A percentile compares a stretch with the other conserved stretches of the same genome.
Evolutionary conservation across 2,888 invertebrate genomes (phyloP).

Genomic region (Autographa gamma): DNA sequence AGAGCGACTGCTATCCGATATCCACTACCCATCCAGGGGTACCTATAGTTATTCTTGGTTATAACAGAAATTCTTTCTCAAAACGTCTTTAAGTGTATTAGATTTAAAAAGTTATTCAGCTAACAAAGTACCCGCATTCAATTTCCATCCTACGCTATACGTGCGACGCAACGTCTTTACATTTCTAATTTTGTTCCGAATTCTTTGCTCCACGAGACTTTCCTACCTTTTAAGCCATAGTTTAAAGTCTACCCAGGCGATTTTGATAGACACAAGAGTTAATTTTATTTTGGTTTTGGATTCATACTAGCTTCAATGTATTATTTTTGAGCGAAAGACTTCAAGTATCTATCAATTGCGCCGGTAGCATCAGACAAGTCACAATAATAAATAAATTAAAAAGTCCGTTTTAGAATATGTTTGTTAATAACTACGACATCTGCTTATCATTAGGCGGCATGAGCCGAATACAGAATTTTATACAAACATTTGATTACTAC

Average conservation of each 20-base stretch:
- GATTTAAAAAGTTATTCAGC: slow-evolving; percentile 28
- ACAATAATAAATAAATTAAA: slow-evolving; percentile 2
- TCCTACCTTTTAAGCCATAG: slow-evolving; percentile 31
- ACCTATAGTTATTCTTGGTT: too few species aligned
- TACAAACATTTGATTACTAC: slow-evolving; percentile 56
- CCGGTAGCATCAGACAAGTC: neutral
- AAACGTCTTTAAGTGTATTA: too few species aligned
- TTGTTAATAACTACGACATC: slow-evolving; percentile 24
- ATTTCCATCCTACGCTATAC: slow-evolving; percentile 19
- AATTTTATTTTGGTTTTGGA: too few species aligned
- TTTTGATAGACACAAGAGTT: slow-evolving; percentile 13
- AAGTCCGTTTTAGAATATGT: slow-evolving; percentile 29
- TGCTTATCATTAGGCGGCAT: slow-evolving; percentile 34
- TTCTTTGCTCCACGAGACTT: slow-evolving; percentile 32
- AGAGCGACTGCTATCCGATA: too few species aligned
- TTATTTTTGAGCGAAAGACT: neutral
- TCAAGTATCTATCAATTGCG: slow-evolving; percentile 27
- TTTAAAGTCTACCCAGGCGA: neutral
- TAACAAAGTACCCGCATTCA: slow-evolving; percentile 28
- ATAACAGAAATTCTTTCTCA: too few species aligned
- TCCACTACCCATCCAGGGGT: too few species aligned
- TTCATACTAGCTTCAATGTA: too few species aligned
- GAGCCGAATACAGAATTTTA: slow-evolving; percentile 45
- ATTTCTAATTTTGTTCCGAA: slow-evolving; percentile 43
- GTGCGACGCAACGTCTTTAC: slow-evolving; percentile 27